Base-by-base conservation (phyloP, 2,888 invertebrate genomes). In the Drosophila kuntzei region DNA sequence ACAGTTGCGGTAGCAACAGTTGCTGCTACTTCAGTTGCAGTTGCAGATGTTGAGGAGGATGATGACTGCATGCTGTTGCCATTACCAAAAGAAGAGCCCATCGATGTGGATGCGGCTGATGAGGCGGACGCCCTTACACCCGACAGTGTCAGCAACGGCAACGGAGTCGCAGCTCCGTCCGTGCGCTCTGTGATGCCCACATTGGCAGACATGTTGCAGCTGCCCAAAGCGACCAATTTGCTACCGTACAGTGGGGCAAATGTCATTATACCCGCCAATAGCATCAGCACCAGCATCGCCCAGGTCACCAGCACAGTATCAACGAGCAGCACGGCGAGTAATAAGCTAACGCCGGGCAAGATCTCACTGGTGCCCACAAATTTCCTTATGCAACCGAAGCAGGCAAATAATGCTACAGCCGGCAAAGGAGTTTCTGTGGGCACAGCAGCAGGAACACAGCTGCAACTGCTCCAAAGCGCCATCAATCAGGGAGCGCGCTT, bases 291-390 rank as follows among this genome's bases (percentile, higher is more conserved):
- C n/a, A 68, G 64, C 29, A 62, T 68, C 16, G 55, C 72, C 4
- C 64, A 62, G 68, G 22, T 83, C 29, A 64, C 53, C 29, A 50
- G 46, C 55, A 61, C 75, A 3, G 69, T 69, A 1, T 54, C 79
- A n/a, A 75, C 74, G 7, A 72, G 69, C 29, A 74, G 62, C n/a
- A 18, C 71, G 0, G 41, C 76, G n/a, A 7, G 14, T 0, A 51
- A 39, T 2, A 72, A 72, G 25, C 41, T 80, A 16, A 66, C 79
- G 9, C 72, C 80, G 3, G 87, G 91, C 3, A 92, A 92, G 79
- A 92, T 92, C 8, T 92, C 92, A 0, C 39, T 92, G 41, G 92
- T 92, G n/a, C 92, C 92, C 25, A 92, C 92, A 0, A 92, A 92
- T 67, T 91, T 92, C 32, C 84, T 92, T 0, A 87, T 92, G 76